phyloP scores from a whole-genome alignment of 2,113 vertebrate genomes.

The Crotalus horridus region DNA sequence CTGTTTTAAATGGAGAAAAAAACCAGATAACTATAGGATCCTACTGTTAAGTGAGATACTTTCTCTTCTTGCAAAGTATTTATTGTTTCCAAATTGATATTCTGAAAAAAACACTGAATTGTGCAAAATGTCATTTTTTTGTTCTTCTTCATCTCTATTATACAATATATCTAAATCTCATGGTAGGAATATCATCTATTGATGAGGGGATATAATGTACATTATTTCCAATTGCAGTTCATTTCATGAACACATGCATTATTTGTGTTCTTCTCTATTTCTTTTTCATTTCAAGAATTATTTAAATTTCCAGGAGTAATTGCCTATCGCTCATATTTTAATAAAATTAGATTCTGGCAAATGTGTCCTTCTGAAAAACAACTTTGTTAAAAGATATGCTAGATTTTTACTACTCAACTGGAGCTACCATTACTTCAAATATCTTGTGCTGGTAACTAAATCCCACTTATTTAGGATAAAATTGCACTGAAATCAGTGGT shows the following conservation, averaged over 20 bases:
- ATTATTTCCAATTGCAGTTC: background rate
- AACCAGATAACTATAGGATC: background rate
- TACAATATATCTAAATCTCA: background rate
- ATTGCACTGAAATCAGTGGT: background rate
- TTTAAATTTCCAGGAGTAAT: background rate
- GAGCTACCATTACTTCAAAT: background rate
- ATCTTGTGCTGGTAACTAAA: background rate
- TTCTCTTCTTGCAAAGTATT: background rate
- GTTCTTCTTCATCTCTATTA: background rate
- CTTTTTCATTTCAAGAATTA: background rate
- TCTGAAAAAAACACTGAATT: conserved; percentile 13
- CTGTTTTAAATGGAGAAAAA: background rate
- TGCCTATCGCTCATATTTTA: background rate
- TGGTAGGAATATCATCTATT: no score
- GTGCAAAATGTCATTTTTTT: background rate
- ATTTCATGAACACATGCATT: background rate
- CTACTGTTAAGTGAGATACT: background rate
- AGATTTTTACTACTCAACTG: background rate
- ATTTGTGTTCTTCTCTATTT: background rate
- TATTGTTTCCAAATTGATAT: background rate
- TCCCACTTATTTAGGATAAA: background rate
- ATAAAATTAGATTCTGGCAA: background rate
- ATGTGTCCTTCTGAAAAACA: background rate
- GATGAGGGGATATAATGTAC: background rate
- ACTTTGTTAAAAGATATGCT: background rate